These are phyloP conservation scores for Rhodinocichla rosea DNA, from an alignment of 2,113 vertebrate species.

Conservation along the genomic window DNA sequence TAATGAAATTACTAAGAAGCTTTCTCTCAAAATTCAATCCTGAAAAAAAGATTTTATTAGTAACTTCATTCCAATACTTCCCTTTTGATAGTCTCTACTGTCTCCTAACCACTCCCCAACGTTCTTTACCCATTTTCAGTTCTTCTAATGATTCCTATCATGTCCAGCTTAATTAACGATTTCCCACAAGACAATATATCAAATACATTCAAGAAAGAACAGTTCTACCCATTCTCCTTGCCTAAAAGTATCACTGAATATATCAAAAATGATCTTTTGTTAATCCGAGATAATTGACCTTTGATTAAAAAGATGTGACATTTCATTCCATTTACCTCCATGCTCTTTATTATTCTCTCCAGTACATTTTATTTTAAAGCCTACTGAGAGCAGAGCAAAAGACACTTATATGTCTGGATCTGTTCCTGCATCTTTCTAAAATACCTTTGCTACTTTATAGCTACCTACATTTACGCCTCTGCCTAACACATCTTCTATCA, in stretches of 20 bases:
- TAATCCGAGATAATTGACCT: slow-evolving; percentile 34
- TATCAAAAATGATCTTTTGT: slow-evolving; percentile 28
- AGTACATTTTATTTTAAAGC: neutral
- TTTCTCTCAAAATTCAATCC: neutral
- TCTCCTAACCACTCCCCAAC: neutral
- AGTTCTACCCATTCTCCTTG: neutral
- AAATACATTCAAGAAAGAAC: slow-evolving; percentile 2
- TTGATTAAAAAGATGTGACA: slow-evolving; percentile 49
- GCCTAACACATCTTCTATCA: neutral
- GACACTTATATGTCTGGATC: neutral
- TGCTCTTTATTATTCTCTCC: neutral
- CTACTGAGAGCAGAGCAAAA: neutral
- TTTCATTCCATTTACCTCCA: slow-evolving; percentile 11
- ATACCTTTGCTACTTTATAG: neutral
- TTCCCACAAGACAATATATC: slow-evolving; percentile 46
- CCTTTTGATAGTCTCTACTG: neutral
- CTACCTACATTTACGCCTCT: neutral
- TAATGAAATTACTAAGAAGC: slow-evolving; percentile 21
- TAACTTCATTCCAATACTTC: neutral
- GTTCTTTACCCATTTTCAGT: neutral
- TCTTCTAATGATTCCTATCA: slow-evolving; percentile 12
- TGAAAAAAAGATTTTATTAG: neutral
- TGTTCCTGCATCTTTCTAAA: neutral
- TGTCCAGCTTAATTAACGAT: slow-evolving; percentile 24
- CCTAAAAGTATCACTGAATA: slow-evolving; percentile 49